These are phyloP conservation scores for Candidula unifasciata DNA, from an alignment of 2,888 invertebrate species.

Conservation along the genomic window DNA sequence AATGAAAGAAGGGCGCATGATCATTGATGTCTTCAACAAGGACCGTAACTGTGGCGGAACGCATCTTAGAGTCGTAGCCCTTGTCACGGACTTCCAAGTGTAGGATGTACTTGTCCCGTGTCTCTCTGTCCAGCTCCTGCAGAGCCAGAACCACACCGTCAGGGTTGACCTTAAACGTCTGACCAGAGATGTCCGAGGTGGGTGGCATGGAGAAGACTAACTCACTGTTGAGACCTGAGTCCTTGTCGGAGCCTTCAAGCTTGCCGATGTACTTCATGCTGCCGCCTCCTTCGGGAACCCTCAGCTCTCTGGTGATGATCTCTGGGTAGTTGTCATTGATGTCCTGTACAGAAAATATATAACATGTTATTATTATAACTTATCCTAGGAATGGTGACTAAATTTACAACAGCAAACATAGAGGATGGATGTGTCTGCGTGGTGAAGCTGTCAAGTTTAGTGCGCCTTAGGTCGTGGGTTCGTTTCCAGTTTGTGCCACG, in stretches of 20 bases:
- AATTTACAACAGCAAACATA: too few relatives aligned
- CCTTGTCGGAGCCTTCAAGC: slow-evolving; percentile 93
- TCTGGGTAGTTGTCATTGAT: slow-evolving; percentile 72
- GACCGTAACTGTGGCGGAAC: slow-evolving; percentile 93
- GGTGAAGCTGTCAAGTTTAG: too few relatives aligned
- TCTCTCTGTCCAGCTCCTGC: slow-evolving; percentile 89
- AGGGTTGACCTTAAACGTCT: slow-evolving; percentile 89
- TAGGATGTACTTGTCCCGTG: slow-evolving; percentile 89
- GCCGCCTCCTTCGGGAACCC: slow-evolving; percentile 89
- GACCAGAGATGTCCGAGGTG: slow-evolving; percentile 82
- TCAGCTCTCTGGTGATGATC: slow-evolving; percentile 81
- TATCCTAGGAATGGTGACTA: not conserved
- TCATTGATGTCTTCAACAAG: slow-evolving; percentile 97
- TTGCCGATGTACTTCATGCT: slow-evolving; percentile 92
- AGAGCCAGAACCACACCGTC: slow-evolving; percentile 90
- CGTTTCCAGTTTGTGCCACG: too few relatives aligned
- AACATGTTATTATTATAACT: not conserved
- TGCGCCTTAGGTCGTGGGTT: too few relatives aligned
- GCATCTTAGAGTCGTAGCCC: slow-evolving; percentile 82
- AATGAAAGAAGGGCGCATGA: slow-evolving; percentile 85
- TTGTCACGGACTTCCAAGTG: slow-evolving; percentile 91
- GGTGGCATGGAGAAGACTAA: slow-evolving; percentile 82
- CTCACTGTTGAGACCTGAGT: slow-evolving; percentile 93
- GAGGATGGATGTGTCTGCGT: too few relatives aligned
- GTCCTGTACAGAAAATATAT: slow-evolving; percentile 56